Evolutionary conservation across 2,888 invertebrate species (phyloP).

Genomic region (Cordilura impudica): DNA sequence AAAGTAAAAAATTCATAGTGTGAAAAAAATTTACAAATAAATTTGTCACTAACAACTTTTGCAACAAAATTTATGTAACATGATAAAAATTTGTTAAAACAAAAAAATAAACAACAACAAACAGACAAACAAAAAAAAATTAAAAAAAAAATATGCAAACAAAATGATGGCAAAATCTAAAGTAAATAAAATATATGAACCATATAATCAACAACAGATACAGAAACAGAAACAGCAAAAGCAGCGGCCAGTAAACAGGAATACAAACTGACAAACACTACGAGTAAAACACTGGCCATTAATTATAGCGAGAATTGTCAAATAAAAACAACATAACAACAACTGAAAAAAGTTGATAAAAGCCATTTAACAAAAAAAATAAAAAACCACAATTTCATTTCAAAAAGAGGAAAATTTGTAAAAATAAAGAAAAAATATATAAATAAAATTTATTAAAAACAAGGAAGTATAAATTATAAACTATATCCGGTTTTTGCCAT

Average conservation of each 20-base stretch:
- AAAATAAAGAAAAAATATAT: constrained; percentile 27
- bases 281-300: constrained; percentile 40
- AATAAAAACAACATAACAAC: constrained; percentile 3
- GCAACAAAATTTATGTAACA: constrained; percentile 26
- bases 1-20: neutral
- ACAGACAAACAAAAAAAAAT: constrained; percentile 30
- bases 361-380: constrained; percentile 56
- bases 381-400: constrained; percentile 35
- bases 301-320: constrained; percentile 24
- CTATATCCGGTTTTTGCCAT: constrained; percentile 10
- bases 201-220: constrained; percentile 42
- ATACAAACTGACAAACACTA: constrained; percentile 48
- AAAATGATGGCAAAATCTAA: constrained; percentile 41
- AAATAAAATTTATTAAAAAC: constrained; percentile 38
- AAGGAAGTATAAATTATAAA: constrained; percentile 23
- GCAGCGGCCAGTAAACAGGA: constrained; percentile 38
- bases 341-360: constrained; percentile 23
- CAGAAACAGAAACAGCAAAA: constrained; percentile 44
- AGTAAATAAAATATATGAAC: constrained; percentile 39
- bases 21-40: constrained; percentile 26
- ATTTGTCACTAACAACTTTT: constrained; percentile 36
- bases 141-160: neutral
- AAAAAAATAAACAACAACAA: constrained; percentile 15
- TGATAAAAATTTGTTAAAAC: constrained; percentile 23
- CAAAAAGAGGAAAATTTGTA: too few relatives aligned